These are phyloP conservation scores for Macropus fuliginosus DNA, from an alignment of 2,797 vertebrate genomes.

Conservation along the genomic window DNA sequence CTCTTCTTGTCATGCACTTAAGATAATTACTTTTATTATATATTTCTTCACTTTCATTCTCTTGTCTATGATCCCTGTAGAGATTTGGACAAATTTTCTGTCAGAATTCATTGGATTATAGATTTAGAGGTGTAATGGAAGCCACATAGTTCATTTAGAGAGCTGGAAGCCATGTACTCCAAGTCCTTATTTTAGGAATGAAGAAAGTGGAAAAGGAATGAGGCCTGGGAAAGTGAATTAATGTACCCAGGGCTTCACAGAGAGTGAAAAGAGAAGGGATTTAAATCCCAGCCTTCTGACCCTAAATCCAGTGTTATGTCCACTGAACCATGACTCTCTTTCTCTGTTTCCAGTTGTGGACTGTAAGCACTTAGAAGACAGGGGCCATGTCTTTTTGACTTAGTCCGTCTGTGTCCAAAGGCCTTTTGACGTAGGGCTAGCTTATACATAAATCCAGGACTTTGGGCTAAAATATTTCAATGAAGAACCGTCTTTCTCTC, in stretches of 20 bases:
- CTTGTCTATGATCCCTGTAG: not conserved
- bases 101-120: not conserved
- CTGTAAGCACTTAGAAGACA: constrained; percentile 6
- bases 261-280: not conserved
- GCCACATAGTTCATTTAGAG: not conserved
- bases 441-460: not conserved
- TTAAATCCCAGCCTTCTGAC: not conserved
- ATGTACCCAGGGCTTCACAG: not conserved
- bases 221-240: not conserved
- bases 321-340: not conserved
- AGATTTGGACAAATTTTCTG: not conserved
- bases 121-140: not conserved
- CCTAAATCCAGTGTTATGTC: not conserved
- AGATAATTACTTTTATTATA: not conserved
- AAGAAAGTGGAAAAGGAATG: not conserved
- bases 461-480: constrained; percentile 16
- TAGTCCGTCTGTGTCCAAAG: not conserved
- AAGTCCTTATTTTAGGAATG: not conserved
- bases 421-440: not conserved
- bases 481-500: not conserved
- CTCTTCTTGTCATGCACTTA: not conserved
- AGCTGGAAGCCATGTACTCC: not conserved
- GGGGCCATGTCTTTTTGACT: not conserved
- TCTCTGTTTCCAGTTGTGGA: not conserved
- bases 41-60: constrained; percentile 2